Conservation (phyloP, 1,140 invertebrate species). For the Drosophila pseudoananassae region DNA sequence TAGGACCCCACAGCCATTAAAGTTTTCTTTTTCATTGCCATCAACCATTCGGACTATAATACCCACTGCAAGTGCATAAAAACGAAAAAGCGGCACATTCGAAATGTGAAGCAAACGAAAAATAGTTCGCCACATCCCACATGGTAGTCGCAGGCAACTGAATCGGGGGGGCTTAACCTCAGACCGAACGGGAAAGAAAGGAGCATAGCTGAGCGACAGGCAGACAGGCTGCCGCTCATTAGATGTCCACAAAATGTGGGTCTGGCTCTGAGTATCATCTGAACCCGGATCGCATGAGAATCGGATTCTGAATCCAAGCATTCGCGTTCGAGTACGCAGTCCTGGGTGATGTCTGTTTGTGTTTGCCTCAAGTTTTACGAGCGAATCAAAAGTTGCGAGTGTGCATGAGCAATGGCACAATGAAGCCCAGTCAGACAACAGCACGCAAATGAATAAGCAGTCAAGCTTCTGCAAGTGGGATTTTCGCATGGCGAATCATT, state of each 20-base stretch:
- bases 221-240: constrained; percentile 60
- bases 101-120: constrained; percentile 22
- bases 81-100: constrained; percentile 7
- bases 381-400: constrained; percentile 63
- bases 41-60: not conserved
- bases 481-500: not conserved
- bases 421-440: constrained; percentile 40
- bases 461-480: not conserved
- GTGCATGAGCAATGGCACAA: constrained; percentile 53
- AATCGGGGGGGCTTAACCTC: constrained; percentile 25
- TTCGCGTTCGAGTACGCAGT: constrained; percentile 12
- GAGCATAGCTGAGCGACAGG: constrained; percentile 48
- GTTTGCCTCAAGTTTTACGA: constrained; percentile 64
- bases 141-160: constrained; percentile 16
- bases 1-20: not conserved
- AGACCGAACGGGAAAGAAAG: constrained; percentile 17
- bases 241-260: constrained; percentile 44
- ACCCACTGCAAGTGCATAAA: constrained; percentile 9
- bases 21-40: not conserved
- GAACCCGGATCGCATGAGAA: constrained; percentile 15
- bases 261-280: constrained; percentile 23
- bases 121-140: constrained; percentile 41
- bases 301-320: constrained; percentile 16
- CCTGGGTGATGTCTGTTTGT: constrained; percentile 52
- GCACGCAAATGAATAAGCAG: constrained; percentile 17